phyloP scores from a whole-genome alignment of 1,140 invertebrate species.

The Propsilocerus akamusi region DNA sequence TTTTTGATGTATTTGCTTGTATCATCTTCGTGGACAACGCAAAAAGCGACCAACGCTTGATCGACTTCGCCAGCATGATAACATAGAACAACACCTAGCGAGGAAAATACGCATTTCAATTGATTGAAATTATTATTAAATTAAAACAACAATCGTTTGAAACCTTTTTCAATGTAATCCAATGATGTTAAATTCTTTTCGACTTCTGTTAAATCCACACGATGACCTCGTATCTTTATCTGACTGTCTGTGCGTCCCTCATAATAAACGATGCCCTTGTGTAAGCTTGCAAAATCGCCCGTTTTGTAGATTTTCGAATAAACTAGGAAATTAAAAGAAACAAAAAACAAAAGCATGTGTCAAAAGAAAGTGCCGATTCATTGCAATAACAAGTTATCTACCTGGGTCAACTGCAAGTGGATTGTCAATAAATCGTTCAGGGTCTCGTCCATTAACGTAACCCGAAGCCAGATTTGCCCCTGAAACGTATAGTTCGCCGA shows the following conservation, averaged over 20 bases:
- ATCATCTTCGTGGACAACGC: not conserved
- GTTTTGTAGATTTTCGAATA: slow-evolving; percentile 53
- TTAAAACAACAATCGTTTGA: not conserved
- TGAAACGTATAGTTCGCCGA: slow-evolving; percentile 61
- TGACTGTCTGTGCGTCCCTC: slow-evolving; percentile 73
- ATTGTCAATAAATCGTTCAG: slow-evolving; percentile 53
- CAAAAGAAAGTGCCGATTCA: too few species aligned
- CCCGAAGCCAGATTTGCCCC: slow-evolving; percentile 58
- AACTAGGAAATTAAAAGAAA: slow-evolving; percentile 23
- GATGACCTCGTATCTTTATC: slow-evolving; percentile 68
- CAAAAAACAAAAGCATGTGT: not conserved
- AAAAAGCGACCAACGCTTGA: slow-evolving; percentile 53
- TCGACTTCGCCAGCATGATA: slow-evolving; percentile 53
- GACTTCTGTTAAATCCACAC: slow-evolving; percentile 68
- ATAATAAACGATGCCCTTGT: slow-evolving; percentile 50
- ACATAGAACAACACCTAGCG: slow-evolving; percentile 56
- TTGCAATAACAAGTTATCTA: too few species aligned
- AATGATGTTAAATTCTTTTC: slow-evolving; percentile 34
- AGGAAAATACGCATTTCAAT: slow-evolving; percentile 14
- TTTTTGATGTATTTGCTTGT: slow-evolving; percentile 29
- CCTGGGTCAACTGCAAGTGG: slow-evolving; percentile 43
- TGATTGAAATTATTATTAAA: not conserved
- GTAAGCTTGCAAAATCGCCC: slow-evolving; percentile 60
- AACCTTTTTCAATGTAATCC: slow-evolving; percentile 19
- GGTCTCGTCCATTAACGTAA: slow-evolving; percentile 53